Conservation (phyloP, 2,113 vertebrate genomes). For the Ciconia stormi region DNA sequence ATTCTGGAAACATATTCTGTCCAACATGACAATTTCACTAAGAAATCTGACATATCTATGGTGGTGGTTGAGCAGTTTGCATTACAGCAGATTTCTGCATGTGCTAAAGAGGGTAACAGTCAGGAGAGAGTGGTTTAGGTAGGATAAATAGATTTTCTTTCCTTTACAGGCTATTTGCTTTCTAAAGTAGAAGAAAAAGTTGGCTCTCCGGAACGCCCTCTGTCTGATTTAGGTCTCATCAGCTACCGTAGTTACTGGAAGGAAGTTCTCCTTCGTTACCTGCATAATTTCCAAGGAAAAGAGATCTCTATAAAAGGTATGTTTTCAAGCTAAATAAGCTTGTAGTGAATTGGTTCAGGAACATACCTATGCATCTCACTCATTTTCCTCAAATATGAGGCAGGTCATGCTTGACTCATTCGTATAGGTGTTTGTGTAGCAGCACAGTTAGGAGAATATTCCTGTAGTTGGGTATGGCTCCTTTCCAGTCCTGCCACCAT, state of each 20-base stretch:
- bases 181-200: slow-evolving; percentile 99
- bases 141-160: background rate
- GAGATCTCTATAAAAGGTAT: slow-evolving; percentile 99
- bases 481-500: background rate
- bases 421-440: background rate
- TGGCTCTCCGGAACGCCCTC: slow-evolving; percentile 92
- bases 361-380: background rate
- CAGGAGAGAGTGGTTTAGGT: background rate
- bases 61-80: background rate
- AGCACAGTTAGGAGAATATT: background rate
- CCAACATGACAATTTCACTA: background rate
- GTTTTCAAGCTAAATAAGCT: background rate
- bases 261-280: slow-evolving; percentile 93
- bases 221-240: slow-evolving; percentile 96
- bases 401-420: background rate
- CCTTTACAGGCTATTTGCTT: slow-evolving; percentile 88
- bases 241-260: slow-evolving; percentile 99
- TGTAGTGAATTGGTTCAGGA: background rate
- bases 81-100: background rate
- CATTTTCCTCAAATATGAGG: background rate
- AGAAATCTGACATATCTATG: background rate
- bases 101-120: background rate
- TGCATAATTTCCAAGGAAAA: slow-evolving; percentile 97
- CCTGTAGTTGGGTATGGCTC: background rate
- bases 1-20: background rate